Conservation (phyloP, 2,113 vertebrate genomes). For the Leptobrachium ailaonicum region DNA sequence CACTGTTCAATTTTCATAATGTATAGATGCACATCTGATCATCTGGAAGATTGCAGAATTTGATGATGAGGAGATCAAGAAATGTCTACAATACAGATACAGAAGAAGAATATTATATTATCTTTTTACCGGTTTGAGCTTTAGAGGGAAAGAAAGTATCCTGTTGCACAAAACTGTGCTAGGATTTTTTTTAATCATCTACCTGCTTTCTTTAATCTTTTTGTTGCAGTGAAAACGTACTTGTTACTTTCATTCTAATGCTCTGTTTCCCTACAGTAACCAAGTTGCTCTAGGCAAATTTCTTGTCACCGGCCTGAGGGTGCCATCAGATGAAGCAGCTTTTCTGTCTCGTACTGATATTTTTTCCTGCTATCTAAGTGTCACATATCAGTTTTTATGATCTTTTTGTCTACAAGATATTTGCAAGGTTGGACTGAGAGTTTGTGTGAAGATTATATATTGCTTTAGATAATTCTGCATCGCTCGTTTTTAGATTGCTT, state of each 20-base stretch:
- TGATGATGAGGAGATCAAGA: neutral
- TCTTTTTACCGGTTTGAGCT: neutral
- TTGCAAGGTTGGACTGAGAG: conserved; percentile 1
- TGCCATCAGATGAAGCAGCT: conserved; percentile 47
- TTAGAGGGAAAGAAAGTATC: conserved; percentile 1
- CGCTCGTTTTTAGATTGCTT: neutral
- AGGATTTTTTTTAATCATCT: conserved; percentile 3
- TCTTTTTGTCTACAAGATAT: conserved; percentile 13
- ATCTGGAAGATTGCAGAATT: neutral
- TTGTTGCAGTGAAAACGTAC: conserved; percentile 10
- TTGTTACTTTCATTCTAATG: conserved; percentile 33
- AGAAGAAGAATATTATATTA: neutral
- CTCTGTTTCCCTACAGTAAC: conserved; percentile 23
- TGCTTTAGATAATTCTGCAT: neutral
- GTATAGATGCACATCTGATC: no score
- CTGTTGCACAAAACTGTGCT: neutral
- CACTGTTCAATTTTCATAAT: no score
- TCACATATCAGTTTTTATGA: conserved; percentile 24
- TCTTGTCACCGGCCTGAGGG: conserved; percentile 47
- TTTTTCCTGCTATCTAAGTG: conserved; percentile 24
- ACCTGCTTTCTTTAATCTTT: conserved; percentile 33
- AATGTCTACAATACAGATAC: neutral
- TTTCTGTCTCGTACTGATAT: conserved; percentile 11
- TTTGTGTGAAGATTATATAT: neutral
- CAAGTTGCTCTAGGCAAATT: conserved; percentile 42